Evolutionary conservation across 1,140 invertebrate genomes (phyloP).

Genomic region (Drosophila kepulauana): DNA sequence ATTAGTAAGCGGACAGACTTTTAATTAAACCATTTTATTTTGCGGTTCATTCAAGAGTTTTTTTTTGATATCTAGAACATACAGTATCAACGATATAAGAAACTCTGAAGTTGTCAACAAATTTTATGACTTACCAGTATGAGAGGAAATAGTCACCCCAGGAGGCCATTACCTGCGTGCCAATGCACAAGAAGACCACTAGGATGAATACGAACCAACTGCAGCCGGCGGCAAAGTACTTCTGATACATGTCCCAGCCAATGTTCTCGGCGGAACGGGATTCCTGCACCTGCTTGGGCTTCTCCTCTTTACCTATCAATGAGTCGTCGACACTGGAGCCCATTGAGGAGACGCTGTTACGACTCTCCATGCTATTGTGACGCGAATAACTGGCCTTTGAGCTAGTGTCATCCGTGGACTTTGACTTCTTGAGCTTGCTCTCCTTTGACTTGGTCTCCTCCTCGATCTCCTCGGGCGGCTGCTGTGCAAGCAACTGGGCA

Average conservation of each 20-base stretch:
- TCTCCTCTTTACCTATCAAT: conserved; percentile 70
- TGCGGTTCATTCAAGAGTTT: no score
- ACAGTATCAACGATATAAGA: background rate
- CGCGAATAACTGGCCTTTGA: conserved; percentile 86
- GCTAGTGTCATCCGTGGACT: conserved; percentile 76
- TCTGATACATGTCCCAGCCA: conserved; percentile 86
- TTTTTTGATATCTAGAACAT: no score
- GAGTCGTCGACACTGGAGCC: conserved; percentile 87
- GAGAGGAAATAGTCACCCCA: conserved; percentile 89
- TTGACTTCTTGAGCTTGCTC: background rate
- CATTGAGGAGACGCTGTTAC: conserved; percentile 79
- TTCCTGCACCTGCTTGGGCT: conserved; percentile 85
- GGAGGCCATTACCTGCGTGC: conserved; percentile 88
- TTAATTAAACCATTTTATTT: no score
- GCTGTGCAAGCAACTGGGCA: conserved; percentile 86
- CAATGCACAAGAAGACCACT: conserved; percentile 74
- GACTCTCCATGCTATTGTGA: conserved; percentile 70
- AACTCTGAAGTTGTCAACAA: background rate
- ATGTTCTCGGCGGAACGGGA: conserved; percentile 86
- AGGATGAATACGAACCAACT: conserved; percentile 85
- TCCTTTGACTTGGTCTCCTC: conserved; percentile 5
- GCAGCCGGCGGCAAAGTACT: conserved; percentile 87
- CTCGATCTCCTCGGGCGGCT: conserved; percentile 71
- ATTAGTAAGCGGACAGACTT: no score
- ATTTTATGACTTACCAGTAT: conserved; percentile 86